These are phyloP conservation scores for Zelostemma sp. DNA, from an alignment of 1,140 invertebrate species.

Conservation along the genomic window DNA sequence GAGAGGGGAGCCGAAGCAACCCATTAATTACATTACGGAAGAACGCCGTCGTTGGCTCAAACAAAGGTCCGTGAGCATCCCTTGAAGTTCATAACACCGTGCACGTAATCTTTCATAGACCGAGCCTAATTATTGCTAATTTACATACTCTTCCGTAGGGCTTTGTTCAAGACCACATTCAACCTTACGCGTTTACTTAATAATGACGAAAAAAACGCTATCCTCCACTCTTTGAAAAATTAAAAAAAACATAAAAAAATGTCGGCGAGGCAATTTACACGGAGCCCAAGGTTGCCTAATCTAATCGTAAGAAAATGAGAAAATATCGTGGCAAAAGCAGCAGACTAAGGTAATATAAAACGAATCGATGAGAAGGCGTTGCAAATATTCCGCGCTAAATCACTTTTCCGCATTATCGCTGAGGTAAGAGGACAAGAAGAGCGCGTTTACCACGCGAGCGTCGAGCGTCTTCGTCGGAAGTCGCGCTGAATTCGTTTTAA, in stretches of 20 bases:
- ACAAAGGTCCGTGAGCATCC: conserved; percentile 58
- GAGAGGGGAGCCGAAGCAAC: conserved; percentile 50
- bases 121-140: conserved; percentile 62
- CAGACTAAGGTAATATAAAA: not conserved
- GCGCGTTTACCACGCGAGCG: conserved; percentile 20
- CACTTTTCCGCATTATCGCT: conserved; percentile 29
- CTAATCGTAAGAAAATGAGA: too few relatives aligned
- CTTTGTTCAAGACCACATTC: not conserved
- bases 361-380: conserved; percentile 16
- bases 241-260: too few relatives aligned
- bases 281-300: too few relatives aligned
- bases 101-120: conserved; percentile 59
- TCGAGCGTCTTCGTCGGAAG: conserved; percentile 42
- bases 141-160: conserved; percentile 52
- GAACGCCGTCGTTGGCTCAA: conserved; percentile 65
- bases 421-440: not conserved
- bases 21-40: conserved; percentile 70
- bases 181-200: not conserved
- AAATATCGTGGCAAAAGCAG: too few relatives aligned
- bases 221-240: too few relatives aligned
- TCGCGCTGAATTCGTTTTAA: conserved; percentile 53
- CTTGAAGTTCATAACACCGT: conserved; percentile 49
- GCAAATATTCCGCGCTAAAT: conserved; percentile 30
- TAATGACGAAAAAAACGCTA: too few relatives aligned
- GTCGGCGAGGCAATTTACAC: too few relatives aligned